Percentiles rank a stretch among this genome's conserved stretches.
Conservation (phyloP, 2,113 vertebrate genomes). For the Propithecus coquereli region DNA sequence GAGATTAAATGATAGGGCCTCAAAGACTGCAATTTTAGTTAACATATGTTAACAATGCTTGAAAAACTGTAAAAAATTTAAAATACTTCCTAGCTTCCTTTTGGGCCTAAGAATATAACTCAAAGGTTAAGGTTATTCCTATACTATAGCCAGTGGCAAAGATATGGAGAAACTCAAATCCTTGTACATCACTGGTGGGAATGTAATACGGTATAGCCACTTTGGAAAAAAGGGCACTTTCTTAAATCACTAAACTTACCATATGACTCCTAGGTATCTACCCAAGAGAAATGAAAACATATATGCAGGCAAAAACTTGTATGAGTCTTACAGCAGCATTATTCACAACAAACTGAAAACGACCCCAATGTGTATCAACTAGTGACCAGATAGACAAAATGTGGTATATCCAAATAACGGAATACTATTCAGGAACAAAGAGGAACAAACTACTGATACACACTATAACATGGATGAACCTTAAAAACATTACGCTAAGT, state of each 20-base stretch:
- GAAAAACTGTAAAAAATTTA: neutral
- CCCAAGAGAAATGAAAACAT: neutral
- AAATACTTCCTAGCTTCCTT: conserved; percentile 14
- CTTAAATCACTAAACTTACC: neutral
- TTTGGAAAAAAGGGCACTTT: neutral
- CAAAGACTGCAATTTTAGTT: neutral
- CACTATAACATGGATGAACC: neutral
- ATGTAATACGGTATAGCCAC: neutral
- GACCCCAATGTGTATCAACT: neutral
- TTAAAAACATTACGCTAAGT: neutral
- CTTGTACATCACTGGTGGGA: neutral
- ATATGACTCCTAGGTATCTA: neutral
- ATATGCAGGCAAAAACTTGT: neutral
- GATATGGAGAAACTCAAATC: neutral
- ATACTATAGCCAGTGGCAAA: neutral
- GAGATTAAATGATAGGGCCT: neutral
- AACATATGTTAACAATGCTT: neutral
- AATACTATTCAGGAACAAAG: neutral
- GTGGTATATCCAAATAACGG: neutral
- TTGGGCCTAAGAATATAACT: neutral
- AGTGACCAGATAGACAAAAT: neutral
- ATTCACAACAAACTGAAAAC: neutral
- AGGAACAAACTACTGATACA: neutral
- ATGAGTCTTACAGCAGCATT: neutral
- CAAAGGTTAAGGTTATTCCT: neutral